A percentile compares a stretch with the other conserved stretches of the same genome.
These are phyloP conservation scores for Ptiloglossa arizonensis DNA, from an alignment of 1,140 invertebrate genomes.

Conservation along the genomic window DNA sequence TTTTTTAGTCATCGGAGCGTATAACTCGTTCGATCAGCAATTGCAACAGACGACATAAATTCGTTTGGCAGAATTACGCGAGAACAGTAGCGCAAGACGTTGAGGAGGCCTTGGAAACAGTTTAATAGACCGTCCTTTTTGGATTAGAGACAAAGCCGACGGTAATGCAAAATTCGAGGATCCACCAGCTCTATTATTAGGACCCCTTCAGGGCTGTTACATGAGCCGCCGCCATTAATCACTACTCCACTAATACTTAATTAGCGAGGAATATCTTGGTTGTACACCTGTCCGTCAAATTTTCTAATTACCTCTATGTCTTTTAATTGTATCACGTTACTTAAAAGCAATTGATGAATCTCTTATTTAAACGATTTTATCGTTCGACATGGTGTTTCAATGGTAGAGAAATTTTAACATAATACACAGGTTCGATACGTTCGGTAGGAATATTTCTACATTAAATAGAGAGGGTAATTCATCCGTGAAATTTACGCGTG, in stretches of 20 bases:
- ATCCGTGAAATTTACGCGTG: too few relatives aligned
- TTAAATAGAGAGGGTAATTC: too few relatives aligned
- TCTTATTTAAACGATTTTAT: not conserved
- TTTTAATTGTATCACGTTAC: not conserved
- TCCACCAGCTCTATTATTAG: constrained; percentile 46
- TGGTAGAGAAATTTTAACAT: too few relatives aligned
- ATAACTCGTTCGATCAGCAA: constrained; percentile 13
- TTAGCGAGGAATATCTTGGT: not conserved
- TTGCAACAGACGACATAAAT: constrained; percentile 37
- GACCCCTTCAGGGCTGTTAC: not conserved
- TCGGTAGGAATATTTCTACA: too few relatives aligned
- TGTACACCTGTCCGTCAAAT: not conserved
- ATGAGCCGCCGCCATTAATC: constrained; percentile 24
- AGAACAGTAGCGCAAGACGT: not conserved
- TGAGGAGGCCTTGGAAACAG: constrained; percentile 28
- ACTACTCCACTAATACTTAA: not conserved
- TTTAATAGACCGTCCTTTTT: constrained; percentile 47
- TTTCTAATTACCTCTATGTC: not conserved
- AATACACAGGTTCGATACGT: too few relatives aligned
- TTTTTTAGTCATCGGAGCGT: too few relatives aligned
- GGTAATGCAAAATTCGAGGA: constrained; percentile 25
- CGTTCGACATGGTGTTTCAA: too few relatives aligned
- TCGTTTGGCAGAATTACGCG: constrained; percentile 39
- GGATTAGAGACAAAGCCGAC: constrained; percentile 50
- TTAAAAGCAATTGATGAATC: not conserved